phyloP scores from a whole-genome alignment of 2,113 vertebrate species.

The Ancistrus triradiatus region DNA sequence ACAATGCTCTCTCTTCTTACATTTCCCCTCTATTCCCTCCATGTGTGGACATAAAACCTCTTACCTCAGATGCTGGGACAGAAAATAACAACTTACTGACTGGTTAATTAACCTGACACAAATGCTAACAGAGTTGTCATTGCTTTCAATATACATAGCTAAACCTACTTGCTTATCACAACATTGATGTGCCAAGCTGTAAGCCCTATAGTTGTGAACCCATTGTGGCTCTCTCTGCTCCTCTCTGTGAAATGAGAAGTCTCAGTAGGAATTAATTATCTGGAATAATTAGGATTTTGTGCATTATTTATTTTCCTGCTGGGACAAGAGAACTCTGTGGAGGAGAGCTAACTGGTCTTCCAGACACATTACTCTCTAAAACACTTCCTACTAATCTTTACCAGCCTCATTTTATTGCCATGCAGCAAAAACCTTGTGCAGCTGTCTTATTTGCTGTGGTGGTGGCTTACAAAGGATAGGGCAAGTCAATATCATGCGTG shows the following conservation, averaged over 20 bases:
- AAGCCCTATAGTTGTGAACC: too few species aligned
- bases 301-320: slow-evolving; percentile 46
- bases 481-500: slow-evolving; percentile 2
- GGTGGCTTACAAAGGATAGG: slow-evolving; percentile 32
- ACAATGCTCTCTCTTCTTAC: slow-evolving; percentile 40
- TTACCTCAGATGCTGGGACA: slow-evolving; percentile 45
- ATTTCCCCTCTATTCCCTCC: slow-evolving; percentile 37
- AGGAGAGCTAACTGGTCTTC: slow-evolving; percentile 24
- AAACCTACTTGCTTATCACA: too few species aligned
- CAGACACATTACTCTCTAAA: slow-evolving; percentile 26
- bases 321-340: slow-evolving; percentile 12
- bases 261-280: slow-evolving; percentile 33
- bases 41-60: slow-evolving; percentile 28
- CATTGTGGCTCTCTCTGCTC: not conserved
- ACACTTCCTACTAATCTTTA: slow-evolving; percentile 22
- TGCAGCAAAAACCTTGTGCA: slow-evolving; percentile 15
- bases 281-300: slow-evolving; percentile 37
- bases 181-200: too few species aligned
- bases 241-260: slow-evolving; percentile 27
- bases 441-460: slow-evolving; percentile 27
- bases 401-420: too few species aligned
- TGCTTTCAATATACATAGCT: too few species aligned
- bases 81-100: slow-evolving; percentile 64
- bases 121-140: too few species aligned
- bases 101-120: slow-evolving; percentile 56